These are phyloP conservation scores for Thripadectes ignobilis DNA, from an alignment of 2,797 vertebrate species.

Conservation along the genomic window DNA sequence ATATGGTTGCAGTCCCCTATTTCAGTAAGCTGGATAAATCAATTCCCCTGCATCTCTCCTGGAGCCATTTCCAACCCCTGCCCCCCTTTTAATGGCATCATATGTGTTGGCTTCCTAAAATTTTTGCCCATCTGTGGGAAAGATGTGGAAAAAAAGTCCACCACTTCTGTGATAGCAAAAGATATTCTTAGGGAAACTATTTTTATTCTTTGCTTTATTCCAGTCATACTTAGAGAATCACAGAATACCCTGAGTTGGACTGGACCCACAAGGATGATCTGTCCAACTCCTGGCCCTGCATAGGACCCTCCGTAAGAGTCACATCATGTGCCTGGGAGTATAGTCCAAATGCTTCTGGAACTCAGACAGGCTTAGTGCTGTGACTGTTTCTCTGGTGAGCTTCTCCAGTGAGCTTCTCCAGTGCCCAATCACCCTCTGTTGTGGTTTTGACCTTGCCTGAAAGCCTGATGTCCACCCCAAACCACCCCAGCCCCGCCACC, in stretches of 20 bases:
- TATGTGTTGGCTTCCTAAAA: neutral
- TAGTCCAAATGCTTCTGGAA: neutral
- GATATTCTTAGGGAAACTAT: neutral
- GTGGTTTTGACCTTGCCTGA: too few relatives aligned
- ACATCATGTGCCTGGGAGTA: neutral
- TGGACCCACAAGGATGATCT: neutral
- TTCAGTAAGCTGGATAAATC: neutral
- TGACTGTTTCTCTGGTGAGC: neutral
- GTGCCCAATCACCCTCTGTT: neutral
- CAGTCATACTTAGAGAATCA: neutral
- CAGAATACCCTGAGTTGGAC: neutral
- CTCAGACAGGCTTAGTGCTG: neutral
- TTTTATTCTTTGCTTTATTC: neutral
- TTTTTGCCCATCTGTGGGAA: neutral
- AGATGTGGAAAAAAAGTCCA: fast-evolving
- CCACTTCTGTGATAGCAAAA: neutral
- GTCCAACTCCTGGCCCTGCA: neutral
- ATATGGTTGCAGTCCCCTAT: neutral
- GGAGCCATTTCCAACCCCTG: neutral
- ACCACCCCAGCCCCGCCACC: too few relatives aligned
- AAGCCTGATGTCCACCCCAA: too few relatives aligned
- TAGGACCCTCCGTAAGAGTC: neutral
- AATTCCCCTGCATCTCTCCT: neutral
- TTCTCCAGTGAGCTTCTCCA: neutral
- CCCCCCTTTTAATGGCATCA: neutral